A percentile compares a stretch with the other conserved stretches of the same genome.
phyloP scores from a whole-genome alignment of 1,140 invertebrate genomes.

The Ips typographus region DNA sequence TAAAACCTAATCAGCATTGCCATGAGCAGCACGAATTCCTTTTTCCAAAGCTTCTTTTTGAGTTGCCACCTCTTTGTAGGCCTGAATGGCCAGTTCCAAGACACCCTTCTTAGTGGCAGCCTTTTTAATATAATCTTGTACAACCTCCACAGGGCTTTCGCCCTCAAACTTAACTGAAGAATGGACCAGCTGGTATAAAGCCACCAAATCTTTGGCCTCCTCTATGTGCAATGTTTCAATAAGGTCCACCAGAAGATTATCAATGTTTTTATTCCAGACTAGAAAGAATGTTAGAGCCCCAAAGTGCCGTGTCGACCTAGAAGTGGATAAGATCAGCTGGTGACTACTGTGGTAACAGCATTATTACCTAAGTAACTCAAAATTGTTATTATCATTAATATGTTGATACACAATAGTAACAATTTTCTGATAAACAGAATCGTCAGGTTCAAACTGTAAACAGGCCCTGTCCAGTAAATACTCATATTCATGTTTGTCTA shows the following conservation, averaged over 20 bases:
- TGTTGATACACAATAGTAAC: conserved; percentile 75
- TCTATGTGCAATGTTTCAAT: conserved; percentile 61
- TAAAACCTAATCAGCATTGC: conserved; percentile 39
- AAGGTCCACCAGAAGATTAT: conserved; percentile 76
- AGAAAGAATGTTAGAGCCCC: conserved; percentile 88
- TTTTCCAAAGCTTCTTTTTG: conserved; percentile 58
- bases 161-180: conserved; percentile 49
- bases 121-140: conserved; percentile 63
- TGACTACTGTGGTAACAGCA: background rate
- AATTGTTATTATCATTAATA: conserved; percentile 68
- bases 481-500: conserved; percentile 76
- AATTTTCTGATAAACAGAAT: conserved; percentile 77
- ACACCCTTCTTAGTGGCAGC: conserved; percentile 61
- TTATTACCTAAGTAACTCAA: conserved; percentile 71
- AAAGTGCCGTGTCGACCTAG: conserved; percentile 85
- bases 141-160: conserved; percentile 55
- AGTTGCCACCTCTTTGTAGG: conserved; percentile 63
- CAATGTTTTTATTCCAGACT: conserved; percentile 76
- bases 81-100: conserved; percentile 65
- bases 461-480: conserved; percentile 89
- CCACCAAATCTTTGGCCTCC: conserved; percentile 61
- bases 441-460: conserved; percentile 93
- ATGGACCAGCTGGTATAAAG: conserved; percentile 61
- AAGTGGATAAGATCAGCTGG: background rate
- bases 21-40: conserved; percentile 66